Percentiles rank a stretch among this genome's conserved stretches.
phyloP scores from a whole-genome alignment of 2,888 invertebrate genomes.

The Trilocha varians region DNA sequence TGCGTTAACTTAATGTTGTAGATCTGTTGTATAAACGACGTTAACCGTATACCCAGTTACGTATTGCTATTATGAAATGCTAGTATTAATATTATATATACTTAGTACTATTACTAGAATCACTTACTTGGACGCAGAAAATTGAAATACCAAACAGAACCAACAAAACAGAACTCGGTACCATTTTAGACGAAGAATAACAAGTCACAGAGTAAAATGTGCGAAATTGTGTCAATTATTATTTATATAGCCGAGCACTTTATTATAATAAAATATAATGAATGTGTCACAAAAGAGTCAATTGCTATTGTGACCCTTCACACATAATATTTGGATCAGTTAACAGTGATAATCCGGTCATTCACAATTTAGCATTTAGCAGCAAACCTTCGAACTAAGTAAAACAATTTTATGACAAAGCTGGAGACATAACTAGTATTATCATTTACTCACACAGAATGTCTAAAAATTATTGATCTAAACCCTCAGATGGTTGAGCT shows the following conservation, averaged over 20 bases:
- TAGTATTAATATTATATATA: too few species aligned
- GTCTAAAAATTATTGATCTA: too few species aligned
- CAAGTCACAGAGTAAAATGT: background rate
- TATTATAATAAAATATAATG: conserved; percentile 4
- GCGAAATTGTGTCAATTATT: background rate
- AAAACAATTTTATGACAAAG: too few species aligned
- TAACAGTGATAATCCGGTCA: background rate
- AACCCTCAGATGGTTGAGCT: too few species aligned
- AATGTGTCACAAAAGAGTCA: conserved; percentile 6
- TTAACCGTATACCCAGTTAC: too few species aligned
- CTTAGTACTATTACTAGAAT: background rate
- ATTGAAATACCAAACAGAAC: background rate
- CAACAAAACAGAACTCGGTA: background rate
- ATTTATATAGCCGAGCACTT: conserved; percentile 6
- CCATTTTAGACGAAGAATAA: background rate
- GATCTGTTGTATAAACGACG: too few species aligned
- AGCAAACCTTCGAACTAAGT: too few species aligned
- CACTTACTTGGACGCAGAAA: background rate
- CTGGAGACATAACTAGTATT: too few species aligned
- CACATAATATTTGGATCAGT: background rate
- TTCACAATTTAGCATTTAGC: too few species aligned
- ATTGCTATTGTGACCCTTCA: background rate
- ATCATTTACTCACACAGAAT: too few species aligned
- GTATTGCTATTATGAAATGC: too few species aligned
- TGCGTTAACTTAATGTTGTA: too few species aligned